Conservation (phyloP, 2,113 vertebrate genomes). For the Bucco capensis region DNA sequence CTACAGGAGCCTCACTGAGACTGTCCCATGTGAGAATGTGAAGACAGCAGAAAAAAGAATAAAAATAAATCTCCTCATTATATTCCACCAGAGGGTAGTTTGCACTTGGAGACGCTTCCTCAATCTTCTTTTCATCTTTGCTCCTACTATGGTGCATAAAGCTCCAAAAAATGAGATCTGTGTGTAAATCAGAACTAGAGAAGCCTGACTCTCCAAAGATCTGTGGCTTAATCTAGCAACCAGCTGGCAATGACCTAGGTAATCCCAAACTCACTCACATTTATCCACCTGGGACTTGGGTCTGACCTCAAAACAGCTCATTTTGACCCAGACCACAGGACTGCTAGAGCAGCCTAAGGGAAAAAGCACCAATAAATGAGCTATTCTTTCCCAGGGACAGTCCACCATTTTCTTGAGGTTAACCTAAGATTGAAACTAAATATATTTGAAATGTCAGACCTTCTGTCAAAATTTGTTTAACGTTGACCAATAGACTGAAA, state of each 20-base stretch:
- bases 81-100: background rate
- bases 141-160: background rate
- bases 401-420: background rate
- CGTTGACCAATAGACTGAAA: fast-evolving
- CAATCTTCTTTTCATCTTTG: background rate
- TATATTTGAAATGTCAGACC: background rate
- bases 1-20: background rate
- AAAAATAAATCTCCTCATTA: background rate
- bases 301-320: background rate
- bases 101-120: background rate
- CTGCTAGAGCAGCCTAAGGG: background rate
- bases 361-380: background rate
- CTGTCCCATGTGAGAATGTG: background rate
- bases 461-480: background rate
- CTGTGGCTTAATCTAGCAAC: background rate
- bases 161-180: background rate
- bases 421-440: background rate
- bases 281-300: background rate
- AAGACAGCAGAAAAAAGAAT: background rate
- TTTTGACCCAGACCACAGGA: background rate
- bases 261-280: background rate
- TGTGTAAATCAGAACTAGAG: background rate
- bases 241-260: background rate
- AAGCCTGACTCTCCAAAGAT: background rate
- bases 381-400: background rate